Percentiles rank a stretch among this genome's conserved stretches.
Conservation (phyloP, 1,140 invertebrate genomes). For the Drosophila pseudoananassae region DNA sequence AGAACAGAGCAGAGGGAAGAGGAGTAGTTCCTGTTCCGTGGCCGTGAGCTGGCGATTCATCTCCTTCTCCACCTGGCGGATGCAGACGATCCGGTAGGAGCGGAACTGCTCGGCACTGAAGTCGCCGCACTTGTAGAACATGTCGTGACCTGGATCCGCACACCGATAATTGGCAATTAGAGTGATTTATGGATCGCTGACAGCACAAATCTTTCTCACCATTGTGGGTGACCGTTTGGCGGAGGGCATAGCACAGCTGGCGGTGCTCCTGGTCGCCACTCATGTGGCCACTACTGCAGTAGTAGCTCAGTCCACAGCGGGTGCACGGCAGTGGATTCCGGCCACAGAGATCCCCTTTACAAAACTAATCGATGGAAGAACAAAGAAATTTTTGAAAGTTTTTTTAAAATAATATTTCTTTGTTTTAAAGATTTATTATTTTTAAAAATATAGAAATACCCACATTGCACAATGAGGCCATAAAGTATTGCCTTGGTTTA, state of each 20-base stretch:
- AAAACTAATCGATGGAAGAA: conserved; percentile 41
- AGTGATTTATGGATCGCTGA: conserved; percentile 26
- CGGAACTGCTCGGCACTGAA: conserved; percentile 86
- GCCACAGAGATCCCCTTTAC: conserved; percentile 67
- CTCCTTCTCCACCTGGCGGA: conserved; percentile 86
- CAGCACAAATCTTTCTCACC: conserved; percentile 39
- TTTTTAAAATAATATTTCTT: background rate
- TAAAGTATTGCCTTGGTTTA: conserved; percentile 75
- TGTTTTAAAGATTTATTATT: background rate
- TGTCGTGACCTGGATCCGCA: conserved; percentile 74
- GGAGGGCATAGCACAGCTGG: conserved; percentile 84
- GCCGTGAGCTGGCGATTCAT: conserved; percentile 86
- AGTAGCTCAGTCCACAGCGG: conserved; percentile 85
- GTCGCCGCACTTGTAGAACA: conserved; percentile 85
- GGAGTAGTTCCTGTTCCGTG: conserved; percentile 88
- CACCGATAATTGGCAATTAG: conserved; percentile 18
- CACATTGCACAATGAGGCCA: conserved; percentile 77
- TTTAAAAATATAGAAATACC: conserved; percentile 3
- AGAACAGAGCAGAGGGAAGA: conserved; percentile 88
- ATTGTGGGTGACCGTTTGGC: conserved; percentile 64
- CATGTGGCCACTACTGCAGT: conserved; percentile 85
- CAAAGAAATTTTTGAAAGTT: background rate
- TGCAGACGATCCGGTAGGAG: conserved; percentile 86
- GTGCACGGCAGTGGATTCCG: conserved; percentile 70
- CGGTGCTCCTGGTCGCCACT: conserved; percentile 84